Conservation (phyloP, 2,797 vertebrate genomes). For the Tiaroga cobitis region DNA sequence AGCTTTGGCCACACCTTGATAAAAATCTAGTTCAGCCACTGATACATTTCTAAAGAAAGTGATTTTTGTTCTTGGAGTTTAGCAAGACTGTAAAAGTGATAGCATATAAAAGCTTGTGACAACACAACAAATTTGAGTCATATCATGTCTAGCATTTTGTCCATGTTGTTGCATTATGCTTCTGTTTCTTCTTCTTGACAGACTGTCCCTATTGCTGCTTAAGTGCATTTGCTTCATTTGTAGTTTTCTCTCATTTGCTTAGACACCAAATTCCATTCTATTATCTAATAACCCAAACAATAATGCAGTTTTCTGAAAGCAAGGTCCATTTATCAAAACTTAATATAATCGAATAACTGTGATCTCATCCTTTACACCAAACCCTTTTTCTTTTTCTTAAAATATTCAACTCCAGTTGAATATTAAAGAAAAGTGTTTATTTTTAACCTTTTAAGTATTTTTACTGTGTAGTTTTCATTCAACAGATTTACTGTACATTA, state of each 20-base stretch:
- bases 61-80: neutral
- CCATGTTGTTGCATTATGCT: neutral
- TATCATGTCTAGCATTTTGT: neutral
- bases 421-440: neutral
- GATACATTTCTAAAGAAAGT: neutral
- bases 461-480: neutral
- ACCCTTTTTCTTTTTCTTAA: neutral
- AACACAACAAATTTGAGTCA: neutral
- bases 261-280: neutral
- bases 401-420: neutral
- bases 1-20: neutral
- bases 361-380: neutral
- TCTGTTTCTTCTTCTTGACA: neutral
- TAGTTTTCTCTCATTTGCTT: slow-evolving; percentile 14
- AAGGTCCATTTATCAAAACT: neutral
- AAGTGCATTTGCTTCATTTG: neutral
- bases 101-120: neutral
- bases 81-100: neutral
- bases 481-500: too few relatives aligned
- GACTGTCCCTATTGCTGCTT: neutral
- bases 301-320: neutral
- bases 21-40: neutral
- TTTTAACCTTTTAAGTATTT: too few relatives aligned
- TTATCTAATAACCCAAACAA: neutral
- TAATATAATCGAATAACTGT: neutral